These are phyloP conservation scores for Eremobia ochroleuca DNA, from an alignment of 2,888 invertebrate species.

Conservation along the genomic window DNA sequence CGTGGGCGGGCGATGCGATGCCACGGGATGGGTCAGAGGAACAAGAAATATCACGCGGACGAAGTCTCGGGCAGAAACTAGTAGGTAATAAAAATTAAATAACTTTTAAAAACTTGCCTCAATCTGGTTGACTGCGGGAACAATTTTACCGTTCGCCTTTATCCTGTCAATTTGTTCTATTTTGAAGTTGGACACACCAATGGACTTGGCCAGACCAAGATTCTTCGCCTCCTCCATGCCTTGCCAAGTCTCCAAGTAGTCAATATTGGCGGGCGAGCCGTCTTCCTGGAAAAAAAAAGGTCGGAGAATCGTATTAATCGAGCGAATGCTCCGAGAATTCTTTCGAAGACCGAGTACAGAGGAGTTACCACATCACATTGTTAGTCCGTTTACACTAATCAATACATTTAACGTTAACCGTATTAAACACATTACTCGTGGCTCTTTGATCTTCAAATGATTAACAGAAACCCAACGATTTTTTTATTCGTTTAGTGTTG, in stretches of 20 bases:
- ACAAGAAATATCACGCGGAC: neutral
- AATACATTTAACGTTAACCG: neutral
- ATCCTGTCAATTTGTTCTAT: slow-evolving; percentile 92
- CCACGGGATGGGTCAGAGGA: too few relatives aligned
- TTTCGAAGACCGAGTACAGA: neutral
- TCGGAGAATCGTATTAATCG: neutral
- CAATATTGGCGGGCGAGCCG: slow-evolving; percentile 86
- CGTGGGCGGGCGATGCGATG: too few relatives aligned
- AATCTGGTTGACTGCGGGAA: slow-evolving; percentile 92
- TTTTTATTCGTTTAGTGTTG: too few relatives aligned
- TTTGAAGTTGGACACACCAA: slow-evolving; percentile 95
- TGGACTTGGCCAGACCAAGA: slow-evolving; percentile 92
- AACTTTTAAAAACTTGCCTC: slow-evolving; percentile 73
- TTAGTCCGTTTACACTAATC: neutral
- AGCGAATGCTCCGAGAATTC: neutral
- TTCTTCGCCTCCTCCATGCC: slow-evolving; percentile 93
- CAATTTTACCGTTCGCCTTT: slow-evolving; percentile 88
- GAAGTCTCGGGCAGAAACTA: neutral
- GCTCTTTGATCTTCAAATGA: neutral
- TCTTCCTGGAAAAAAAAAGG: slow-evolving; percentile 69
- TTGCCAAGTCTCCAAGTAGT: slow-evolving; percentile 93
- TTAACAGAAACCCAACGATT: neutral
- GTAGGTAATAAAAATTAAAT: neutral
- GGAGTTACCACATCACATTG: neutral
- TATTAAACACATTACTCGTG: neutral